phyloP scores from a whole-genome alignment of 2,888 invertebrate genomes.

The Cheilosia variabilis region DNA sequence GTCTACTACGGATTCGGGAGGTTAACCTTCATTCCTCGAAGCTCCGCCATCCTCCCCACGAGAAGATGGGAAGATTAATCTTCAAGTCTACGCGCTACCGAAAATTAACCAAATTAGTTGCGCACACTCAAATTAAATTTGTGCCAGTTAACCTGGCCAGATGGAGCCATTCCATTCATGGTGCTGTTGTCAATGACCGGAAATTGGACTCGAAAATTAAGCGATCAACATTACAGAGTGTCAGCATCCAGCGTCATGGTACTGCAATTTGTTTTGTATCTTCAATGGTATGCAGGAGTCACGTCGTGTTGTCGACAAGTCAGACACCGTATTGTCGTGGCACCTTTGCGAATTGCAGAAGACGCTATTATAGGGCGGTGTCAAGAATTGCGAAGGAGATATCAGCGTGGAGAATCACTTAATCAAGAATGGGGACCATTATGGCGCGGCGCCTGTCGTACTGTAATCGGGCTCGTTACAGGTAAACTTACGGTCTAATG shows the following conservation, averaged over 20 bases:
- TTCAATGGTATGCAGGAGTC: slow-evolving; percentile 2
- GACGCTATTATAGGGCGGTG: background rate
- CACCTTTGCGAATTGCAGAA: slow-evolving; percentile 3
- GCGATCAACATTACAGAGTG: slow-evolving; percentile 10
- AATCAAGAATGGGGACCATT: slow-evolving; percentile 23
- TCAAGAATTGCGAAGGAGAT: slow-evolving; percentile 8
- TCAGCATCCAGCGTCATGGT: slow-evolving; percentile 4
- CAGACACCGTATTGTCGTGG: background rate
- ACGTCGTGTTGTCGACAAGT: background rate
- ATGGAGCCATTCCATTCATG: slow-evolving; percentile 15
- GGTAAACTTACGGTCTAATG: slow-evolving; percentile 12
- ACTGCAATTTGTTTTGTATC: slow-evolving; percentile 39
- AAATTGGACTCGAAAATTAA: slow-evolving; percentile 46
- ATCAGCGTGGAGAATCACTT: slow-evolving; percentile 44
- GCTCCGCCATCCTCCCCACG: slow-evolving; percentile 29
- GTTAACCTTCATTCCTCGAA: slow-evolving; percentile 31
- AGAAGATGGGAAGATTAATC: slow-evolving; percentile 45
- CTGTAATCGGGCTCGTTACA: slow-evolving; percentile 25
- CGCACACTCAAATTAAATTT: slow-evolving; percentile 68
- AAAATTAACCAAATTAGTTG: slow-evolving; percentile 80
- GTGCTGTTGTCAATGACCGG: slow-evolving; percentile 65
- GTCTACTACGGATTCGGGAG: slow-evolving; percentile 52
- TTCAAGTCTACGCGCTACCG: slow-evolving; percentile 79
- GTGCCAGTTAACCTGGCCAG: slow-evolving; percentile 47
- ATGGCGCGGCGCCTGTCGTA: slow-evolving; percentile 47